Evolutionary conservation across 2,113 vertebrate genomes (phyloP), one percentile per base, ranked within the genome.

Genomic region (Isichthys henryi): DNA sequence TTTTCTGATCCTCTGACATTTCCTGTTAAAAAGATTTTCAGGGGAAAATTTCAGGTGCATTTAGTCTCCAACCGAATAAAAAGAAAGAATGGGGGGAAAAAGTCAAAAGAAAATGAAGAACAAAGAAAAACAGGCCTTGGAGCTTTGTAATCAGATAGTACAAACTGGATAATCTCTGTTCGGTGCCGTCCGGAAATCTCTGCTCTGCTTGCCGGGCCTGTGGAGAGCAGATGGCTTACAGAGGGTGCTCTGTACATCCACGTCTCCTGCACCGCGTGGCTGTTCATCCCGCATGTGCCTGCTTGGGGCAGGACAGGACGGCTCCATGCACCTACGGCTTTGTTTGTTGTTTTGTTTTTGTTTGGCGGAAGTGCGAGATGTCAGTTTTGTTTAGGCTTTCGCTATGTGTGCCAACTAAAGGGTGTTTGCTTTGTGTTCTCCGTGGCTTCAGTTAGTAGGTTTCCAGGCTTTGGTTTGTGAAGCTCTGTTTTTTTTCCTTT

Each of bases 91-190:
- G 13, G 31, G 35, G 35, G 39, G 19, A 3, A 48, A n/a, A 83
- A 84, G 43, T 84, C 0, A 46, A 53, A 46, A 53, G 90, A 70
- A 90, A 93, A 91, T 39, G 90, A 88, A 87, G 62, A 84, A 92
- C 91, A 89, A 88, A 90, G 90, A 90, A 91, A 94, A 93, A 93
- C 91, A 93, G 93, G 92, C 92, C 56, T 80, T 94, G 93, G 93
- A 93, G 92, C 92, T 95, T 93, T 94, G 94, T 91, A 95, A 95
- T 94, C 94, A 94, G 94, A 94, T 93, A 92, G 91, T 88, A 94
- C 92, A 93, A 93, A 93, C 92, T 92, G 92, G 92, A 93, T 95
- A 95, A 95, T 95, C 94, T 94, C 93, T 91, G 92, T 92, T 92
- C 93, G 87, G 90, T 93, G 92, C 94, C 90, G 92, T 94, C 93